phyloP scores from a whole-genome alignment of 2,113 vertebrate genomes.

The Ptilorrhoa leucosticta region DNA sequence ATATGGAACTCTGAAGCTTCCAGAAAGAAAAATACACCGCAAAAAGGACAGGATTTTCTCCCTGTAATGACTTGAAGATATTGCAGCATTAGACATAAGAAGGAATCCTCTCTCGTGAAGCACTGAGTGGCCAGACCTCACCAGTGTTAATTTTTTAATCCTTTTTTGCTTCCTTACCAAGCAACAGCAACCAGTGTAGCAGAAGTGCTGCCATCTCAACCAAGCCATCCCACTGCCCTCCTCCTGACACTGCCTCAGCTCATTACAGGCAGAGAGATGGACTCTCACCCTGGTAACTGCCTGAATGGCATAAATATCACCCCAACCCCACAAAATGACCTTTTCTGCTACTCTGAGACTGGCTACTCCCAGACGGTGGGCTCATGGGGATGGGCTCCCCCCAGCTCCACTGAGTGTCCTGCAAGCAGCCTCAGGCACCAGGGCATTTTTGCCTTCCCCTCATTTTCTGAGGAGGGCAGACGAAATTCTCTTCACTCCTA shows the following conservation, averaged over 20 bases:
- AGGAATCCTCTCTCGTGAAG: neutral
- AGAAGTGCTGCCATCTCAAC: neutral
- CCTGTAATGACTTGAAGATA: neutral
- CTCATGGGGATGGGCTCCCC: accelerated
- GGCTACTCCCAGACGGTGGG: accelerated
- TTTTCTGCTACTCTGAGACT: neutral
- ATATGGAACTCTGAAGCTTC: neutral
- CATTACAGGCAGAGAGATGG: neutral
- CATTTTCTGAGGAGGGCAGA: neutral
- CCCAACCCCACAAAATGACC: accelerated
- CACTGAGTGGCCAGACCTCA: neutral
- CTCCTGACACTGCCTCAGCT: neutral
- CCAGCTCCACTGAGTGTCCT: accelerated
- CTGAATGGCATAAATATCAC: neutral
- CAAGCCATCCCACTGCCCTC: neutral
- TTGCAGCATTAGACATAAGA: neutral
- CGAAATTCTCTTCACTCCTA: neutral
- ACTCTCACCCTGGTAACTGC: neutral
- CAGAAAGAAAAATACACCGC: neutral
- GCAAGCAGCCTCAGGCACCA: neutral
- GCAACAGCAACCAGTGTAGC: neutral
- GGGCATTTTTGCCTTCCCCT: neutral
- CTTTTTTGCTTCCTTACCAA: neutral
- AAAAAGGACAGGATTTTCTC: neutral
- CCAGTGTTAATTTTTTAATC: neutral